phyloP scores from a whole-genome alignment of 1,140 invertebrate genomes.

The Lethrus apterus region DNA sequence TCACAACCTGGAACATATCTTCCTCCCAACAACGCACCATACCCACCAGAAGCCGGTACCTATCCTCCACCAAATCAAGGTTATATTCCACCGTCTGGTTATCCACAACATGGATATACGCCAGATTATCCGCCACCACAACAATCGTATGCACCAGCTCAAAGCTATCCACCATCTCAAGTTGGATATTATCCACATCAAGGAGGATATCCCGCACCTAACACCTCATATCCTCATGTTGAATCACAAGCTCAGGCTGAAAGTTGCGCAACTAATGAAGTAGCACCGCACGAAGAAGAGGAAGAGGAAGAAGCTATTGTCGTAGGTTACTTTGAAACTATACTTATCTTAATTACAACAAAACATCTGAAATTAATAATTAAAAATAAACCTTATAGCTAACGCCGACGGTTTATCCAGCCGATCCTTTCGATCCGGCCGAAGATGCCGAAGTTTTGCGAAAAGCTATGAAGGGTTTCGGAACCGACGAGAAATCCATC shows the following conservation, averaged over 20 bases:
- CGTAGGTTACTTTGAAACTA: too few relatives aligned
- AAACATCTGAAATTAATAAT: too few relatives aligned
- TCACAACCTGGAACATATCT: too few relatives aligned
- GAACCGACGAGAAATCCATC: constrained; percentile 75
- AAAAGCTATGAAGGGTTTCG: constrained; percentile 77
- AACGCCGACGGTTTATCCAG: constrained; percentile 57
- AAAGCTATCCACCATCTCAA: constrained; percentile 9
- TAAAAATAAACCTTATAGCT: too few relatives aligned
- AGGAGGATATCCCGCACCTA: constrained; percentile 19
- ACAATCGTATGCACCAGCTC: neutral
- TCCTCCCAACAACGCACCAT: constrained; percentile 14
- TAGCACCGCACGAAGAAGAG: too few relatives aligned
- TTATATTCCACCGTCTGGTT: too few relatives aligned
- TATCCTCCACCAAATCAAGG: constrained; percentile 7
- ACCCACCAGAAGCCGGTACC: constrained; percentile 17
- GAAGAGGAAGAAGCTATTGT: too few relatives aligned
- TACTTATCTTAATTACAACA: too few relatives aligned
- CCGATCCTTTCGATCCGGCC: constrained; percentile 60
- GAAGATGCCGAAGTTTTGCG: constrained; percentile 67
- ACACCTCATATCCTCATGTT: constrained; percentile 1
- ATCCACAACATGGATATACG: constrained; percentile 30
- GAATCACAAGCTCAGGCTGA: too few relatives aligned
- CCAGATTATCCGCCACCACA: constrained; percentile 24
- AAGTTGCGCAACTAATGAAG: too few relatives aligned
- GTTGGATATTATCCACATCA: constrained; percentile 22